A percentile compares a stretch with the other conserved stretches of the same genome.
Conservation (phyloP, 2,888 invertebrate species). For the Zhengitettix transpicula region DNA sequence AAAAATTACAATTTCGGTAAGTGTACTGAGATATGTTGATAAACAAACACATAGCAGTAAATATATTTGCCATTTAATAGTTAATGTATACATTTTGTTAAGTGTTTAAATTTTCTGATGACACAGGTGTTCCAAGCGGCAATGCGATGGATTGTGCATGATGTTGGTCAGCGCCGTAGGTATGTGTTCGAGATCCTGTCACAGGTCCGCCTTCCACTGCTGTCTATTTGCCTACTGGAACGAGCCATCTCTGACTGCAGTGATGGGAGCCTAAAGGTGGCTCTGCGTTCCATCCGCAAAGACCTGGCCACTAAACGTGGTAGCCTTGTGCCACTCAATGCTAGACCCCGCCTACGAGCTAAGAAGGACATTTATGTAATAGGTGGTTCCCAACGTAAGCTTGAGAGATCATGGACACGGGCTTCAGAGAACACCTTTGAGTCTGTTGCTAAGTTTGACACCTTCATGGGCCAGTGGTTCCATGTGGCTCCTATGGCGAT, state of each 20-base stretch:
- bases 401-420: slow-evolving; percentile 48
- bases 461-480: slow-evolving; percentile 60
- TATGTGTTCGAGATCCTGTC: slow-evolving; percentile 74
- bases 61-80: too few relatives aligned
- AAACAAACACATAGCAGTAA: too few relatives aligned
- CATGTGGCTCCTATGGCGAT: slow-evolving; percentile 66
- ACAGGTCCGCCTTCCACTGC: slow-evolving; percentile 65
- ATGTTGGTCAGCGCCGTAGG: slow-evolving; percentile 56
- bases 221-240: slow-evolving; percentile 63
- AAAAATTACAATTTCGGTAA: too few relatives aligned
- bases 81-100: too few relatives aligned
- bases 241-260: slow-evolving; percentile 57
- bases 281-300: slow-evolving; percentile 59
- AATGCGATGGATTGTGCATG: slow-evolving; percentile 72
- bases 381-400: slow-evolving; percentile 74
- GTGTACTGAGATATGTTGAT: too few relatives aligned
- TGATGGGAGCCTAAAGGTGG: slow-evolving; percentile 61
- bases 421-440: slow-evolving; percentile 69
- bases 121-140: slow-evolving; percentile 65
- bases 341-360: slow-evolving; percentile 66
- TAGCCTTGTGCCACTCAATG: slow-evolving; percentile 55
- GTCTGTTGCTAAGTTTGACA: slow-evolving; percentile 69
- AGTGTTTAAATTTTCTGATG: too few relatives aligned
- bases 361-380: slow-evolving; percentile 76
- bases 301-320: slow-evolving; percentile 53